phyloP scores from a whole-genome alignment of 2,888 invertebrate species.

The Sesamia inferens region DNA sequence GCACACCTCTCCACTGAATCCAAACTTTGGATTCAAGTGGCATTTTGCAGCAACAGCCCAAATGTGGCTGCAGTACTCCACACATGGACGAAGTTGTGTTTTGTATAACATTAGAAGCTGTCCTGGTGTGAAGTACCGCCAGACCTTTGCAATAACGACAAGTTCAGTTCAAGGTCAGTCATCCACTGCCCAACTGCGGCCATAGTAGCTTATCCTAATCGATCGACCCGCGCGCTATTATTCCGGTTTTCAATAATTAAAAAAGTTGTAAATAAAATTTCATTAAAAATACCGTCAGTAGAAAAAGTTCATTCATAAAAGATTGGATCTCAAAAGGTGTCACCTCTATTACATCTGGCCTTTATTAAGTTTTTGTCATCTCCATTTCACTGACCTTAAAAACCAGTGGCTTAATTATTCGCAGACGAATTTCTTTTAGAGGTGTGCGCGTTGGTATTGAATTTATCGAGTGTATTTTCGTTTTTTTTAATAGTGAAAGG shows the following conservation, averaged over 20 bases:
- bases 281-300: conserved; percentile 21
- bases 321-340: conserved; percentile 34
- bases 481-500: not conserved
- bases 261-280: conserved; percentile 23
- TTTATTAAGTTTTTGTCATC: conserved; percentile 54
- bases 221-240: too few species aligned
- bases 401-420: conserved; percentile 52
- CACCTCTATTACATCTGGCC: conserved; percentile 34
- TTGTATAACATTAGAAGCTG: too few species aligned
- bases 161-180: too few species aligned
- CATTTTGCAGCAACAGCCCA: too few species aligned
- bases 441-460: conserved; percentile 11
- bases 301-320: conserved; percentile 37
- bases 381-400: conserved; percentile 62
- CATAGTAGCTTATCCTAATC: too few species aligned
- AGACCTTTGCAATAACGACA: too few species aligned
- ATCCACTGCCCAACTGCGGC: too few species aligned
- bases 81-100: too few species aligned
- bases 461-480: conserved; percentile 9
- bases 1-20: too few species aligned
- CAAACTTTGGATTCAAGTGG: too few species aligned
- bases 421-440: conserved; percentile 44
- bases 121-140: too few species aligned
- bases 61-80: too few species aligned
- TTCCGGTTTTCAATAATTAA: conserved; percentile 18